Base-by-base conservation (phyloP, 1,140 invertebrate genomes). In the Schmidtea mediterranea region DNA sequence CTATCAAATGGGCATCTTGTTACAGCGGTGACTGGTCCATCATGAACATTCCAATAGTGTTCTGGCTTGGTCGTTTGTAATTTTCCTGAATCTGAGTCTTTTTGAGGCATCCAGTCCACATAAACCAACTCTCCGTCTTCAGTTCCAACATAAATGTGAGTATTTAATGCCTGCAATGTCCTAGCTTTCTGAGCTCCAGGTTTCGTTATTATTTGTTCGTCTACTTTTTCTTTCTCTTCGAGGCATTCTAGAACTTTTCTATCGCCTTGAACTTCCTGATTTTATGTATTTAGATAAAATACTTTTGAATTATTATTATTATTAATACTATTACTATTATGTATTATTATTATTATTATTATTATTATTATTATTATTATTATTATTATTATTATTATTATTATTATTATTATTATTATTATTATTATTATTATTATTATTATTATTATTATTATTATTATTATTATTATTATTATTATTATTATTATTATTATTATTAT, bases 71-170 rank as follows among this genome's bases (percentile, higher is more conserved):
- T 59, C 18, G 65, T 67, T 49, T 59, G 57, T 41, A 65, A 55
- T 55, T 67, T 68, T 46, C 63, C 64, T 23, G 60, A 56, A 47
- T 68, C 66, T 23, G 61, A 57, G 53, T 68, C 66, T 57, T 67
- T 68, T 46, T 65, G 61, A 43, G 66, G 66, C 60, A 67, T 63
- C 66, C 66, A 68, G 50, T 68, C 65, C 2, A 61, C 56, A 53
- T 65, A 68, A 8, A 68, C 58, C 5, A 67, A 52, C 51, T 68
- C 62, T 10, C 66, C 66, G 55, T 66, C 63, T 62, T 67, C 65
- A 18, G 63, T 63, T 13, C 63, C 65, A 51, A 63, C 56, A 55
- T 58, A 66, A 54, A 67, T 59, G 45, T 56, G 52, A 48, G 65
- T 67, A 47, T 60, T 62, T 43, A 67, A 58, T 38, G 53, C 52